Base-by-base conservation (phyloP, 2,113 vertebrate genomes). In the Lethenteron camtschaticum region DNA sequence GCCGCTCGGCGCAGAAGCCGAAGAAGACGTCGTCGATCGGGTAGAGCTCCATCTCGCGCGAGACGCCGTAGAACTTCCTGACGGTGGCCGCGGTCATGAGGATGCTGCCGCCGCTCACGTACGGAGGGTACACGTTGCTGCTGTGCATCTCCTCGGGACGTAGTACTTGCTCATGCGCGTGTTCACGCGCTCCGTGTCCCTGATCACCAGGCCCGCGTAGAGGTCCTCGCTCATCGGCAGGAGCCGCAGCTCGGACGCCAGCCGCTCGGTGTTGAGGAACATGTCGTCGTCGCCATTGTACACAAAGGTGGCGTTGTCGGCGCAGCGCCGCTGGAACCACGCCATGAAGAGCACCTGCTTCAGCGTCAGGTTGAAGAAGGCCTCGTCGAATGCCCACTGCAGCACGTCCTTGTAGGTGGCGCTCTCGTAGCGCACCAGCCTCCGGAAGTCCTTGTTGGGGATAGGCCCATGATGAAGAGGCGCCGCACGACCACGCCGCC, bases 281-380 rank as follows among this genome's bases (percentile, higher is more conserved):
- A 90, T 78, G 2, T 89, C 89, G 2, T 89, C 86, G 1, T 87
- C 87, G 1, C 87, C 83, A 1, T 87, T 90, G 14, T 89, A 77
- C 63, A 86, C 0, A 69, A 90, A 92, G 72, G 70, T 81, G 70
- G 72, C 80, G 0, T 78, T 68, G 0, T 68, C 74, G 0, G 82
- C 75, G 68, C 89, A 90, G 72, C 57, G 73, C 0, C 70, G 57
- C 9, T 76, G 72, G 78, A 86, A 77, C 90, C 89, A 94, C 66
- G 78, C 6, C 1, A 88, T 72, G 14, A 94, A 88, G 2, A 90
- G 81, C 1, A 85, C 72, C 77, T 90, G 88, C 68, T 89, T 91
- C 71, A 90, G 76, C 0, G 86, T 90, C 70, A 94, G 83, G 78
- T 94, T 95, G 77, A 81, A 88, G 81, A 90, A 92, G 1, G 81